Conservation (phyloP, 2,797 vertebrate species). For the Alexandromys oeconomus region DNA sequence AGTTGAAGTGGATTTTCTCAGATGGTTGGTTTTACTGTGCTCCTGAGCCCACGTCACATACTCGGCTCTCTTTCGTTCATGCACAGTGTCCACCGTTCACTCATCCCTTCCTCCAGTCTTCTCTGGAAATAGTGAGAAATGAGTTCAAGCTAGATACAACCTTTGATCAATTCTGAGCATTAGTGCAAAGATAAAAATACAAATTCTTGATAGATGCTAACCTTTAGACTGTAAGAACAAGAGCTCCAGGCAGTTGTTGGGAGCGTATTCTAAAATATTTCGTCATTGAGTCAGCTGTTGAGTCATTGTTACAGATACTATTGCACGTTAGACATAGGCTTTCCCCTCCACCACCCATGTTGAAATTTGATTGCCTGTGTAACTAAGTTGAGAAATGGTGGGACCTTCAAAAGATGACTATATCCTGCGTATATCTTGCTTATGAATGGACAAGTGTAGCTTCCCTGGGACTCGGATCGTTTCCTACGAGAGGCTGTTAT, state of each 20-base stretch:
- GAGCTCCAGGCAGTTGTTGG: neutral
- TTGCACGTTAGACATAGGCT: neutral
- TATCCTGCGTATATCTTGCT: neutral
- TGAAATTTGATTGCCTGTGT: neutral
- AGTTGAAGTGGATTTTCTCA: neutral
- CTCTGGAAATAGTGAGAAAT: neutral
- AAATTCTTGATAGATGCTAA: neutral
- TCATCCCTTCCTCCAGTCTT: neutral
- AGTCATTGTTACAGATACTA: neutral
- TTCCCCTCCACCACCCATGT: neutral
- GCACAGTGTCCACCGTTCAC: neutral
- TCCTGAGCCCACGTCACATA: neutral
- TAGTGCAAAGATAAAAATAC: neutral
- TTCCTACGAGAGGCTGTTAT: neutral
- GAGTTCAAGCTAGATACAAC: neutral
- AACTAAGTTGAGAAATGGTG: neutral
- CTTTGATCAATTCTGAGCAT: neutral
- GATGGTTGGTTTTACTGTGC: neutral
- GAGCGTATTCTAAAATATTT: neutral
- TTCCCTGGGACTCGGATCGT: neutral
- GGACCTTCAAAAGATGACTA: neutral
- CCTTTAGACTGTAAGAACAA: neutral
- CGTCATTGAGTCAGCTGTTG: neutral
- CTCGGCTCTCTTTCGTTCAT: neutral
- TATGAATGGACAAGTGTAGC: neutral